Evolutionary conservation across 2,888 invertebrate genomes (phyloP), one percentile per base, ranked within the genome.

Genomic region (Sclerodermus sp.): DNA sequence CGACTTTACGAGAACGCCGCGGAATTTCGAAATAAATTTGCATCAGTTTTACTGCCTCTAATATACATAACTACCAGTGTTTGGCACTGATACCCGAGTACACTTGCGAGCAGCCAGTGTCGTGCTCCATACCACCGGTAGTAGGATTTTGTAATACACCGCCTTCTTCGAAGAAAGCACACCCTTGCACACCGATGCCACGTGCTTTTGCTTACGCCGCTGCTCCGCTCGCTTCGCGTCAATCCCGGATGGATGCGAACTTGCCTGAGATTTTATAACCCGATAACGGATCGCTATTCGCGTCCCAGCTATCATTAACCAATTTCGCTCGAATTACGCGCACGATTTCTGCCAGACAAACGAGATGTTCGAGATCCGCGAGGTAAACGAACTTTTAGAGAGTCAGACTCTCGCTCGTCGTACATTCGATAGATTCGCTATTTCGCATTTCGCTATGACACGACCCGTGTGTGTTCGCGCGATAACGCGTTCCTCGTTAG

Each of bases 21-120:
- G 60, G 67, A 73, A 75, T 74, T 74, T 72, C 61, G 58, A 74
- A 74, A 73, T 74, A 73, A 74, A 74, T 74, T 73, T 73, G 70
- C 72, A 74, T 74, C 66, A 67, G 69, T 67, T 74, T 74, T 72
- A 74, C 72, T 61, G 60, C 67, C 55, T 54, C 66, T 67, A 66
- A 74, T 73, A 70, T 73, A 70, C 71, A 68, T 73, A 74, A 75
- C 70, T 73, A 68, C 66, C 71, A 62, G 64, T 73, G 71, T 74
- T 76, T 73, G 70, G 70, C 71, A 70, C 70, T 70, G 71, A 71
- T 73, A 74, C 65, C 62, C 58, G 37, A 51, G 45, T 38, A 45
- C 45, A 38, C 42, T 14, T 34, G 34, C 34, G 34, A 34, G n/a
- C 3, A 49, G 53, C 47, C 48, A 47, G 49, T 46, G 49, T 51